Evolutionary conservation across 2,888 invertebrate genomes (phyloP), one percentile per base, ranked within the genome.

Genomic region (Leucozona laternaria): DNA sequence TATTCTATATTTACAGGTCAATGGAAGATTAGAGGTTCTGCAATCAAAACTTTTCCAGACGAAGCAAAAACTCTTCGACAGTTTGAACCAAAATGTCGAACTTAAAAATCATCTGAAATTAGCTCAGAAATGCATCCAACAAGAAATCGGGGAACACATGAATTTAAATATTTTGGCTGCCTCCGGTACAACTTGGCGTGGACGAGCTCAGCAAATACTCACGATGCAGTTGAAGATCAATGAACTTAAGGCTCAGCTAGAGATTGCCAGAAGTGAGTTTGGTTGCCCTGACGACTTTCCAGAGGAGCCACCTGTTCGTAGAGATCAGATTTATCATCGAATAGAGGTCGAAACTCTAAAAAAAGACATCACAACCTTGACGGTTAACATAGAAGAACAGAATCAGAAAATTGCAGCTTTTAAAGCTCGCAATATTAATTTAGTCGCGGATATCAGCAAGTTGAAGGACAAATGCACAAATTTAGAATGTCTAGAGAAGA

Each of bases 171-270:
- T 94, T 70, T 90, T 96, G 40, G 94, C 94, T 64, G 93, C 93
- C 88, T 93, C 94, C 81, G 92, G 94, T 66, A 93, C 94, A 55
- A 95, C 94, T 13, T 97, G 97, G 96, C 95, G 96, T 88, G 97
- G 97, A 0, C 93, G 97, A 87, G 96, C 96, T 1, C 96, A 97
- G 89, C 95, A 96, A 90, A 96, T 97, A 80, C 91, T 95, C 0
- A 92, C 95, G 15, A 91, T 97, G 62, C 96, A 96, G 90, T 94
- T 95, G 71, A 96, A 95, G 92, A 92, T 96, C 64, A 91, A 91
- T 7, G 96, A 96, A 66, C 90, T 96, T 0, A 95, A 95, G 89
- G 94, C 94, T 25, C 96, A 95, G 90, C 89, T 96, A 0, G 89
- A 88, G 2, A 31, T 37, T 50, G 50, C 25, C 0, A 34, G 62